These are phyloP conservation scores for Thaumatotibia leucotreta DNA, from an alignment of 1,140 invertebrate species.

Conservation along the genomic window DNA sequence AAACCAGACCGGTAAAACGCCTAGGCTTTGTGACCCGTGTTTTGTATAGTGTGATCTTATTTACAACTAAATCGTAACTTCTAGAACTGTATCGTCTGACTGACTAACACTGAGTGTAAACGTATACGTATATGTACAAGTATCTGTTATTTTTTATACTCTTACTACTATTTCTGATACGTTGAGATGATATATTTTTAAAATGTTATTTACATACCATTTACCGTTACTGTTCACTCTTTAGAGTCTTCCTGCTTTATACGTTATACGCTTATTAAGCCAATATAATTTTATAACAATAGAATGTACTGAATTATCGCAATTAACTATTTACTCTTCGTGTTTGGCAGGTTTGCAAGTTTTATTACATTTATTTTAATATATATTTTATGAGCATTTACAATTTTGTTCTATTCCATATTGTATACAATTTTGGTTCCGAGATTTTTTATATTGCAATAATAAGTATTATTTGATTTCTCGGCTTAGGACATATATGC, in stretches of 20 bases:
- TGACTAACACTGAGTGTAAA: not conserved
- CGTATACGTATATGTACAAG: conserved; percentile 4
- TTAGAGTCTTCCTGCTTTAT: conserved; percentile 5
- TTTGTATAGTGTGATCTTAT: not conserved
- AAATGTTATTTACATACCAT: conserved; percentile 1
- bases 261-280: conserved; percentile 1
- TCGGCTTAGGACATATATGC: not conserved
- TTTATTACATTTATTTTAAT: not conserved
- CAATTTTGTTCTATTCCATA: not conserved
- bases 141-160: conserved; percentile 3
- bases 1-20: not conserved
- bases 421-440: not conserved
- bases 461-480: not conserved
- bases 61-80: not conserved
- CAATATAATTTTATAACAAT: not conserved
- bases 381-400: not conserved
- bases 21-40: not conserved
- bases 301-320: not conserved
- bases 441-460: not conserved
- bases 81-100: not conserved
- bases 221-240: not conserved
- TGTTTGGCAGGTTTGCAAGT: not conserved
- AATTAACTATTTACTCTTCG: not conserved
- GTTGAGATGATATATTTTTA: conserved; percentile 5
- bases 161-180: not conserved